phyloP scores from a whole-genome alignment of 1,140 invertebrate genomes.

The Lepidostoma basale region DNA sequence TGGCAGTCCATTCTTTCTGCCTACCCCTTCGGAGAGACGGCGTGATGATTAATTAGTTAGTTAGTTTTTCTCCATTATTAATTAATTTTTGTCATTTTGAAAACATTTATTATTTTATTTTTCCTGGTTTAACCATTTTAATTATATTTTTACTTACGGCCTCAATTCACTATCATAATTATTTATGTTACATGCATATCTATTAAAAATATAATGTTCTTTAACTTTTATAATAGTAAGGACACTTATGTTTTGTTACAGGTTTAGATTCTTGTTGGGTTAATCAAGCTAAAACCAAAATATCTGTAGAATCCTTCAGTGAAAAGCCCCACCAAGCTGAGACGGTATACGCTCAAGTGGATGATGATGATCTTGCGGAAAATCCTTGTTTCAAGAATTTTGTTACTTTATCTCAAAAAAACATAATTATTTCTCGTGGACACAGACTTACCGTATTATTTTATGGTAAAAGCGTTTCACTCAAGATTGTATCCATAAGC shows the following conservation, averaged over 20 bases:
- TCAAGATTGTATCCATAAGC: constrained; percentile 44
- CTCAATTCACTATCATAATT: neutral
- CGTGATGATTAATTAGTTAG: too few species aligned
- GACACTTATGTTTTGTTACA: too few species aligned
- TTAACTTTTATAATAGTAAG: too few species aligned
- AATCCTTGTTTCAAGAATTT: constrained; percentile 53
- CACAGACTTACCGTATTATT: constrained; percentile 23
- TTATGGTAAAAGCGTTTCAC: constrained; percentile 31
- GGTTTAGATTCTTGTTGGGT: constrained; percentile 60
- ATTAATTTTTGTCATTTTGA: neutral
- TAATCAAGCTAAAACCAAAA: constrained; percentile 53
- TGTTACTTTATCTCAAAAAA: constrained; percentile 45
- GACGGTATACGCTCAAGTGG: constrained; percentile 49
- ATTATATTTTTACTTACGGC: neutral
- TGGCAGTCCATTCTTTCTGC: too few species aligned
- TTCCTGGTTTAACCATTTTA: neutral
- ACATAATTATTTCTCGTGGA: constrained; percentile 40
- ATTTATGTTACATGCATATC: neutral
- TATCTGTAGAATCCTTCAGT: constrained; percentile 51
- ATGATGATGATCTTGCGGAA: constrained; percentile 51
- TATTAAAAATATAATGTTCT: neutral
- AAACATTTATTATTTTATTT: neutral
- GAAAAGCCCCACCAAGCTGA: constrained; percentile 48
- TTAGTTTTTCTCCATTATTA: too few species aligned
- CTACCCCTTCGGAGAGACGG: too few species aligned